phyloP scores from a whole-genome alignment of 2,888 invertebrate species.

The Octodonta nipae region DNA sequence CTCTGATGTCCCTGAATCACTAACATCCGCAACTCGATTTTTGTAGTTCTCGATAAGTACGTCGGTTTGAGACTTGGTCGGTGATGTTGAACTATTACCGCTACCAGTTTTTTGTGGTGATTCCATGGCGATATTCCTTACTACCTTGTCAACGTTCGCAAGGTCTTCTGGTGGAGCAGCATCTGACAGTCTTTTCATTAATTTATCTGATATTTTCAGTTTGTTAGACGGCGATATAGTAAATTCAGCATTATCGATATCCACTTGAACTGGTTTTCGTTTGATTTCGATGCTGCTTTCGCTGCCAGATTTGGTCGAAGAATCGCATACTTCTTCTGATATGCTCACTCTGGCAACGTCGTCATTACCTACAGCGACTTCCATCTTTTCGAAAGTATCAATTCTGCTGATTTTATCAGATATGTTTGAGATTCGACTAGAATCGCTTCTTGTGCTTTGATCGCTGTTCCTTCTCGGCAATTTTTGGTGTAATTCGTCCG shows the following conservation, averaged over 20 bases:
- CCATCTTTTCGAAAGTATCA: conserved; percentile 25
- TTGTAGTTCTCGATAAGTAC: conserved; percentile 10
- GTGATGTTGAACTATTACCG: neutral
- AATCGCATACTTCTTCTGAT: conserved; percentile 17
- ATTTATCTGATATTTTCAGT: conserved; percentile 27
- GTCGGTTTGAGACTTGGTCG: conserved; percentile 9
- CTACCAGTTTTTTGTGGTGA: conserved; percentile 12
- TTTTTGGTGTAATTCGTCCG: conserved; percentile 9
- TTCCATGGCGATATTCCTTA: too few species aligned
- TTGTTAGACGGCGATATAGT: conserved; percentile 25
- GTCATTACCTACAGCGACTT: conserved; percentile 23
- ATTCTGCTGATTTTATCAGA: conserved; percentile 26
- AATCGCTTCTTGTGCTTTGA: conserved; percentile 22
- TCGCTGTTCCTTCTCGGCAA: conserved; percentile 24
- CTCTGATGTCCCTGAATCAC: neutral
- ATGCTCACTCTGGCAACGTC: conserved; percentile 15
- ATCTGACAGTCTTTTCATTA: conserved; percentile 29
- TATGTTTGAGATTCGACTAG: conserved; percentile 19
- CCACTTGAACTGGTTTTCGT: conserved; percentile 24
- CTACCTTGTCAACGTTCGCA: conserved; percentile 6
- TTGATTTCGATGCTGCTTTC: conserved; percentile 16
- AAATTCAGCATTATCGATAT: conserved; percentile 23
- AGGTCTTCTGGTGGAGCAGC: conserved; percentile 9
- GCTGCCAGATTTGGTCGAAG: conserved; percentile 13
- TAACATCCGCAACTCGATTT: conserved; percentile 5